phyloP scores from a whole-genome alignment of 2,797 vertebrate species.

The Eutrigla gurnardus region DNA sequence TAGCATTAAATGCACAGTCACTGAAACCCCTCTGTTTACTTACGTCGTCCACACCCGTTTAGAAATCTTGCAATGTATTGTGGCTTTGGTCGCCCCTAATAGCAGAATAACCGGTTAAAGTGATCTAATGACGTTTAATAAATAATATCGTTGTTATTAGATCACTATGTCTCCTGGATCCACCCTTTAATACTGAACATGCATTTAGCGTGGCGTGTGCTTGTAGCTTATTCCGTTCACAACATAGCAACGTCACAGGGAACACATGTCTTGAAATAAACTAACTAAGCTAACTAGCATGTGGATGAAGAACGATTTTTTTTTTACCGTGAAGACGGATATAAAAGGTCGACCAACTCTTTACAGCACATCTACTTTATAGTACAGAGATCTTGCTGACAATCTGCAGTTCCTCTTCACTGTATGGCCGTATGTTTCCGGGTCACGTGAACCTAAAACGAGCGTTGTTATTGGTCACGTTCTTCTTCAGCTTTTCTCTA shows the following conservation, averaged over 20 bases:
- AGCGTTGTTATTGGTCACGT: background rate
- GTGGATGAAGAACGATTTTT: fast-evolving
- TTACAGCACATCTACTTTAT: fast-evolving
- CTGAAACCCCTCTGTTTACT: background rate
- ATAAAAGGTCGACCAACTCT: background rate
- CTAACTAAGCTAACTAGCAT: fast-evolving
- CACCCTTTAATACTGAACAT: background rate
- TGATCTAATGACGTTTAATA: background rate
- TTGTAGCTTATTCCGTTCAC: background rate
- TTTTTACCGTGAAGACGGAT: constrained; percentile 12
- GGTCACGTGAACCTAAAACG: constrained; percentile 37
- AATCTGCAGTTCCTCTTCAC: background rate
- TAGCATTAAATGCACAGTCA: background rate
- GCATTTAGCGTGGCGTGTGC: background rate
- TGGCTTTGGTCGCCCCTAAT: no score
- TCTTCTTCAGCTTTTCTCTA: constrained; percentile 12
- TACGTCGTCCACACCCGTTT: background rate
- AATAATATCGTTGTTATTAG: fast-evolving
- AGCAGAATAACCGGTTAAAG: no score
- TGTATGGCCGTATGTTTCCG: constrained; percentile 35
- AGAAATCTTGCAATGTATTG: no score
- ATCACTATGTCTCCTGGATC: no score
- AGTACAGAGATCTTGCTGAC: constrained; percentile 3
- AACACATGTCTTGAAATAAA: fast-evolving
- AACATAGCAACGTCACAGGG: background rate